Percentiles rank a stretch among this genome's conserved stretches.
Conservation (phyloP, 2,888 invertebrate genomes). For the Megaustenia siamemsis region DNA sequence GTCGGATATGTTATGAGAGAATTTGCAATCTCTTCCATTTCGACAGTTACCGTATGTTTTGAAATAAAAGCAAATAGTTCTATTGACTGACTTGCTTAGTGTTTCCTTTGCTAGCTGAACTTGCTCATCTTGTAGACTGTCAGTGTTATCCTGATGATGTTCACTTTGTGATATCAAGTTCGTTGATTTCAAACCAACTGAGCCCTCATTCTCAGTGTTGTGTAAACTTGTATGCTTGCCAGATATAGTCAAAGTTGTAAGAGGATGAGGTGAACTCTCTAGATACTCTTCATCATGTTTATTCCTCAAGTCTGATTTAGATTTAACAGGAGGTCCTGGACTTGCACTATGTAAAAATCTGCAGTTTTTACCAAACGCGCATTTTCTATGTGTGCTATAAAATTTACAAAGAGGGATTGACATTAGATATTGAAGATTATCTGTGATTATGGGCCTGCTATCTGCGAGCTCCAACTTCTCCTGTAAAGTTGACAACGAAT, state of each 20-base stretch:
- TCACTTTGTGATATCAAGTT: neutral
- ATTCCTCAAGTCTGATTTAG: neutral
- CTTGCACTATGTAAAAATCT: slow-evolving; percentile 55
- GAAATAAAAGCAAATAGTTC: slow-evolving; percentile 61
- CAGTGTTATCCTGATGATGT: neutral
- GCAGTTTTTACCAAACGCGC: slow-evolving; percentile 61
- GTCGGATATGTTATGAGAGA: slow-evolving; percentile 56
- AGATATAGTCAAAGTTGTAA: neutral
- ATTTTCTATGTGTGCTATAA: slow-evolving; percentile 54
- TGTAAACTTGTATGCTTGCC: neutral
- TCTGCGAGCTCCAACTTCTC: neutral
- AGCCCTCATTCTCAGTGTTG: slow-evolving; percentile 18
- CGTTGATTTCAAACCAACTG: slow-evolving; percentile 11
- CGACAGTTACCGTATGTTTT: slow-evolving; percentile 62
- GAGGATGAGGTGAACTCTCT: neutral
- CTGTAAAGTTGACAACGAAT: neutral
- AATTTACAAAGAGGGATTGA: slow-evolving; percentile 57
- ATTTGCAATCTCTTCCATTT: slow-evolving; percentile 65
- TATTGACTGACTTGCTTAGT: neutral
- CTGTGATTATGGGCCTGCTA: neutral
- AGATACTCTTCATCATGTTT: slow-evolving; percentile 42
- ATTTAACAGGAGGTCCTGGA: slow-evolving; percentile 14
- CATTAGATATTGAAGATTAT: slow-evolving; percentile 31
- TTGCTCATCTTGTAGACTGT: slow-evolving; percentile 6
- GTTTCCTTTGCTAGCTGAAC: neutral